Conservation (phyloP, 2,113 vertebrate species). For the Camelus bactrianus region DNA sequence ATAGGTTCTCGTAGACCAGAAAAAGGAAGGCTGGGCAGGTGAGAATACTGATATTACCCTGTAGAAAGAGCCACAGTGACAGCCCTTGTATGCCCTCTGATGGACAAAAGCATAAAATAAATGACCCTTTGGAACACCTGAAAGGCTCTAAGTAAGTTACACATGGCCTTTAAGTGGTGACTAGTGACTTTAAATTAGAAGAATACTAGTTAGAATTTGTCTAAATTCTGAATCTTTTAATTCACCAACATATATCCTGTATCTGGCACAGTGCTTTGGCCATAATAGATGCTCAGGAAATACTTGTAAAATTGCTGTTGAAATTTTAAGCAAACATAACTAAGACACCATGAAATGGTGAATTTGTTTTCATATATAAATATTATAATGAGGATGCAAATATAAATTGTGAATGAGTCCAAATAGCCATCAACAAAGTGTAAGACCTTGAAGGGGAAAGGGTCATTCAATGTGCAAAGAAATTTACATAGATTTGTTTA, state of each 20-base stretch:
- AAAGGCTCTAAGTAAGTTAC: neutral
- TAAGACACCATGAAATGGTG: neutral
- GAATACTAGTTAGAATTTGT: neutral
- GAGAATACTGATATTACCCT: neutral
- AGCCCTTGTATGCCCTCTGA: neutral
- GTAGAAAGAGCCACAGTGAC: neutral
- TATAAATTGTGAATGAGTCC: neutral
- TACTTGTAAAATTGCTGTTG: neutral
- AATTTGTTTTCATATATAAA: neutral
- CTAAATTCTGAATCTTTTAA: neutral
- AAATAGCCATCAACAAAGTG: neutral
- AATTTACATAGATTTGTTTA: neutral
- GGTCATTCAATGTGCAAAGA: neutral
- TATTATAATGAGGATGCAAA: slow-evolving; percentile 13
- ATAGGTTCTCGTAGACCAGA: neutral
- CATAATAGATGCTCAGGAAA: neutral
- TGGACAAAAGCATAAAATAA: neutral
- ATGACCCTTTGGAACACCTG: neutral
- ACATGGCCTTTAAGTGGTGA: neutral
- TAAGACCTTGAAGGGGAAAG: neutral
- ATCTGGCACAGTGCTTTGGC: neutral
- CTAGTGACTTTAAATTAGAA: neutral
- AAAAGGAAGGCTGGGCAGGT: neutral
- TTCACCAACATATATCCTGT: neutral
- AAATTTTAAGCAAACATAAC: neutral